Evolutionary conservation across 2,113 vertebrate species (phyloP).

Genomic region (Rattus rattus): DNA sequence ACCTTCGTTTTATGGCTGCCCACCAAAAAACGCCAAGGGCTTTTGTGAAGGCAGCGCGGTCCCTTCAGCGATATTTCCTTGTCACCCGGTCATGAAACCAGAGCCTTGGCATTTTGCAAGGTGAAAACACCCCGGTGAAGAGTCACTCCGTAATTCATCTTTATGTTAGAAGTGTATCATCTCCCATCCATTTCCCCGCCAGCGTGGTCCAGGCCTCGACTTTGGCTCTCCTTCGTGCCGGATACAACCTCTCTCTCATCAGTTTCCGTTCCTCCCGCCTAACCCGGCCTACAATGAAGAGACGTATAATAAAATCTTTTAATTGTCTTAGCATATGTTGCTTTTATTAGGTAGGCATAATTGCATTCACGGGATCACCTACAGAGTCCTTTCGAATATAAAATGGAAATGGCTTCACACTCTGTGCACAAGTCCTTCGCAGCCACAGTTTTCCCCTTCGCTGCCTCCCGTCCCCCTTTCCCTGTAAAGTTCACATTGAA

Average conservation of each 20-base stretch:
- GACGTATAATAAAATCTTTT: slow-evolving; percentile 99
- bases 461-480: slow-evolving; percentile 93
- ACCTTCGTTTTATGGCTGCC: slow-evolving; percentile 3
- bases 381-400: slow-evolving; percentile 97
- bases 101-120: slow-evolving; percentile 53
- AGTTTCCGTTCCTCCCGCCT: slow-evolving; percentile 77
- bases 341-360: slow-evolving; percentile 99
- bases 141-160: slow-evolving; percentile 76
- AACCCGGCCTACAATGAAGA: slow-evolving; percentile 94
- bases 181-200: neutral
- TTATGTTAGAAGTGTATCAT: slow-evolving; percentile 23
- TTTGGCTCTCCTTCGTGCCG: slow-evolving; percentile 66
- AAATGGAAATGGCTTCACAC: slow-evolving; percentile 99
- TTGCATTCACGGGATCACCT: slow-evolving; percentile 99
- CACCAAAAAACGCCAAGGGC: neutral
- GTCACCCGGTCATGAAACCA: neutral
- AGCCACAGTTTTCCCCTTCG: slow-evolving; percentile 96
- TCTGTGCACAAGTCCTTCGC: slow-evolving; percentile 98
- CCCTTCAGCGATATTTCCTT: slow-evolving; percentile 9
- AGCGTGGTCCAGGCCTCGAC: neutral
- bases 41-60: neutral
- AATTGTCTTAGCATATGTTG: slow-evolving; percentile 99
- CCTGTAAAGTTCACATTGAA: slow-evolving; percentile 95
- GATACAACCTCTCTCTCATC: slow-evolving; percentile 79
- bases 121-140: slow-evolving; percentile 73